Conservation (phyloP, 2,888 invertebrate genomes). For the Folsomia candida region DNA sequence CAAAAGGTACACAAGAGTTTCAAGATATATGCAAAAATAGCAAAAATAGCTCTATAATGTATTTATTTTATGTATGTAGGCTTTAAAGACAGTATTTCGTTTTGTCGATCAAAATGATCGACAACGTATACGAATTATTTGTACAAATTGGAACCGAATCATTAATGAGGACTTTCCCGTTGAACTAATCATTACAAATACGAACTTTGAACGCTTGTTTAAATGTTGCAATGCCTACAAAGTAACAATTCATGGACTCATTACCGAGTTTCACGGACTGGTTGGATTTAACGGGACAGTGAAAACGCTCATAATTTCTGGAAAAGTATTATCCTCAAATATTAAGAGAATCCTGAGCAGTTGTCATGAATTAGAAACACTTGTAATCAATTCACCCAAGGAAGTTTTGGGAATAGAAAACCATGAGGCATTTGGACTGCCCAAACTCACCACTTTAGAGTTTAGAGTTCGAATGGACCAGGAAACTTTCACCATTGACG, state of each 20-base stretch:
- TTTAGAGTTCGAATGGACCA: conserved; percentile 35
- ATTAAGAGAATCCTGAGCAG: conserved; percentile 18
- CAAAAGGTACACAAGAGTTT: too few relatives aligned
- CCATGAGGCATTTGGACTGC: conserved; percentile 24
- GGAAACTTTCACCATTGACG: conserved; percentile 36
- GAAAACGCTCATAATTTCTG: conserved; percentile 21
- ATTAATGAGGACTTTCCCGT: conserved; percentile 33
- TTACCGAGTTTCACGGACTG: conserved; percentile 20
- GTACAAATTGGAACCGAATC: conserved; percentile 22
- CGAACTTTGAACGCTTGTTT: conserved; percentile 21
- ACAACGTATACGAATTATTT: conserved; percentile 20
- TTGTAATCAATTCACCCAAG: conserved; percentile 19
- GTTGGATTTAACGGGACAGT: conserved; percentile 21
- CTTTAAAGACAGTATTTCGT: conserved; percentile 2
- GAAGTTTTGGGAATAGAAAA: conserved; percentile 36
- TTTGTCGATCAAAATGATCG: conserved; percentile 17
- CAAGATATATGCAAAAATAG: too few relatives aligned
- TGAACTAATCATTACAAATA: conserved; percentile 25
- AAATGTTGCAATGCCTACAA: conserved; percentile 19
- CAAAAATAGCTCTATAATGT: too few relatives aligned
- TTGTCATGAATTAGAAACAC: conserved; percentile 24
- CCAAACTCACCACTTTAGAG: conserved; percentile 19
- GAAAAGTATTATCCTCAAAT: conserved; percentile 38
- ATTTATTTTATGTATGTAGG: neutral
- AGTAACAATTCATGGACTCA: conserved; percentile 26